Evolutionary conservation across 2,888 invertebrate genomes (phyloP).

Genomic region (Leucophora obtusa): DNA sequence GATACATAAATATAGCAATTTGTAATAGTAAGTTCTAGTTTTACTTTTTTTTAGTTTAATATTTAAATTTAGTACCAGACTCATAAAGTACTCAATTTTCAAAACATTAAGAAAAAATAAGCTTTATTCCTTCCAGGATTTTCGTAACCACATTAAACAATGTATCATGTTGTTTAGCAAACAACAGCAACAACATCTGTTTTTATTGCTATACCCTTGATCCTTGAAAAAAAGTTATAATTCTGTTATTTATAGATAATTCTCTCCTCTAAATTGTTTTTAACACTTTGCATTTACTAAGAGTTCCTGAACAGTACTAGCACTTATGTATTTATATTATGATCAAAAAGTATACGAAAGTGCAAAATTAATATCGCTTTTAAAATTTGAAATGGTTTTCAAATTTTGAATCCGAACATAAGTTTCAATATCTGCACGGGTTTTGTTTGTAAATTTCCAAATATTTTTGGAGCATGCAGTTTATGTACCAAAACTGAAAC

Average conservation of each 20-base stretch:
- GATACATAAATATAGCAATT: neutral
- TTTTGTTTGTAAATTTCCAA: neutral
- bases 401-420: no score
- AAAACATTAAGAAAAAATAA: slow-evolving; percentile 65
- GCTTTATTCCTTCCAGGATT: slow-evolving; percentile 20
- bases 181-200: slow-evolving; percentile 53
- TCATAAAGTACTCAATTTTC: slow-evolving; percentile 75
- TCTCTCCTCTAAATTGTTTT: neutral
- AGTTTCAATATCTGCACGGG: no score
- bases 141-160: slow-evolving; percentile 64
- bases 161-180: slow-evolving; percentile 63
- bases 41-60: neutral
- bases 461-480: slow-evolving; percentile 7
- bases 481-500: slow-evolving; percentile 25
- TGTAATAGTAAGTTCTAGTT: neutral
- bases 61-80: slow-evolving; percentile 31
- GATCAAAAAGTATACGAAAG: no score
- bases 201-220: slow-evolving; percentile 45
- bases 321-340: no score
- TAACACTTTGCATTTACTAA: neutral
- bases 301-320: no score
- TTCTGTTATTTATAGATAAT: slow-evolving; percentile 46
- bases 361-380: no score
- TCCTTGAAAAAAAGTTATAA: slow-evolving; percentile 43
- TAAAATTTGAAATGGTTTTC: no score